Conservation (phyloP, 2,888 invertebrate species). For the Xestia xanthographa region DNA sequence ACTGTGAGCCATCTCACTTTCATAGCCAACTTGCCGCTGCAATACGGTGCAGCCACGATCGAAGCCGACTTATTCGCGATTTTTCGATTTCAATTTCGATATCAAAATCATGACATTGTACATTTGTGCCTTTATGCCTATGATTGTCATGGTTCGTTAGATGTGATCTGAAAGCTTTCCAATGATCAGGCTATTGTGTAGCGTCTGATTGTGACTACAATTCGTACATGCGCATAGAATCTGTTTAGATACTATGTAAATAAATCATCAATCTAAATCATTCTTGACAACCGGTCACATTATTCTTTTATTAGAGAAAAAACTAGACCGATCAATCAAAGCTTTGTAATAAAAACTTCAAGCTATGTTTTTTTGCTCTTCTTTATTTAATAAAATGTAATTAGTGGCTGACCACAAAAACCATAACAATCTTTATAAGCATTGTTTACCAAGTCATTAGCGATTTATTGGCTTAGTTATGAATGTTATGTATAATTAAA, state of each 20-base stretch:
- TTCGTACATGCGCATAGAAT: constrained; percentile 3
- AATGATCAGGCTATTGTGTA: constrained; percentile 56
- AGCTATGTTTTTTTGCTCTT: not conserved
- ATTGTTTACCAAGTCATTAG: constrained; percentile 9
- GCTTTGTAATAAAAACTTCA: not conserved
- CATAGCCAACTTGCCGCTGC: constrained; percentile 83
- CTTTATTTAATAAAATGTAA: not conserved
- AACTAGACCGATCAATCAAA: constrained; percentile 6
- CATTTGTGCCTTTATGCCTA: constrained; percentile 55
- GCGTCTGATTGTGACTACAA: constrained; percentile 39
- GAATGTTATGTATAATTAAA: constrained; percentile 4
- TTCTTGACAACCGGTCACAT: not conserved
- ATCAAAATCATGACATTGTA: constrained; percentile 75
- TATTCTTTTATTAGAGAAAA: not conserved
- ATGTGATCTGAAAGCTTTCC: constrained; percentile 61
- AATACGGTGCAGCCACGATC: constrained; percentile 77
- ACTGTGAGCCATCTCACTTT: constrained; percentile 87
- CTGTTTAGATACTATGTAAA: constrained; percentile 16
- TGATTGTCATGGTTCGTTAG: constrained; percentile 56
- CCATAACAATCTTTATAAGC: not conserved
- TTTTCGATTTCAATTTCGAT: constrained; percentile 76
- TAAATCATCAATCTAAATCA: constrained; percentile 24
- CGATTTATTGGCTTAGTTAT: constrained; percentile 6
- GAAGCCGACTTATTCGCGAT: constrained; percentile 66
- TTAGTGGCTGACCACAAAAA: not conserved